These are phyloP conservation scores for Dyspetes luteomarginatus DNA, from an alignment of 2,888 invertebrate genomes.

Conservation along the genomic window DNA sequence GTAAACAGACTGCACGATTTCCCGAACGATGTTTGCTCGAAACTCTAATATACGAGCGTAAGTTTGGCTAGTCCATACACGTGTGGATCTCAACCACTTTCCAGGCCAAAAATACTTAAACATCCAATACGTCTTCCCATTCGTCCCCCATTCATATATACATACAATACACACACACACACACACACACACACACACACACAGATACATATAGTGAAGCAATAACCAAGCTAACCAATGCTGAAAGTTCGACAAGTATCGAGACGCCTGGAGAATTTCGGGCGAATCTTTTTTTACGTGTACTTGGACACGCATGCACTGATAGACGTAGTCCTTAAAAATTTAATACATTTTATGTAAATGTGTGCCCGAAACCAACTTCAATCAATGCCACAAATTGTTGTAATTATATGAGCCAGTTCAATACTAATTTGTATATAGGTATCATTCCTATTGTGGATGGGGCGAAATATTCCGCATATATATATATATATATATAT, in stretches of 20 bases:
- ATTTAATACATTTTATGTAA: not conserved
- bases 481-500: no score
- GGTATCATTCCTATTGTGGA: no score
- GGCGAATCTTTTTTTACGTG: slow-evolving; percentile 14
- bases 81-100: slow-evolving; percentile 54
- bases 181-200: slow-evolving; percentile 2
- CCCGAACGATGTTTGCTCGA: slow-evolving; percentile 57
- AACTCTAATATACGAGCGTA: slow-evolving; percentile 60
- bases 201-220: not conserved
- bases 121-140: no score
- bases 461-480: no score
- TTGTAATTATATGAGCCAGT: no score
- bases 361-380: slow-evolving; percentile 13
- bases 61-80: slow-evolving; percentile 59
- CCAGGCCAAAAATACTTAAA: slow-evolving; percentile 12
- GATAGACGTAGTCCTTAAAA: not conserved
- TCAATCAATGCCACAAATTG: slow-evolving; percentile 20
- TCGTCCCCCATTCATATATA: no score
- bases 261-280: slow-evolving; percentile 25
- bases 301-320: slow-evolving; percentile 4
- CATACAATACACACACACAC: slow-evolving; percentile 8
- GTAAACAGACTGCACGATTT: slow-evolving; percentile 59
- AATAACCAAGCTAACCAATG: slow-evolving; percentile 25
- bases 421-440: no score
- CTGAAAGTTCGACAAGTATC: slow-evolving; percentile 8